Evolutionary conservation across 2,888 invertebrate genomes (phyloP).

Genomic region (Diarsia rubi): DNA sequence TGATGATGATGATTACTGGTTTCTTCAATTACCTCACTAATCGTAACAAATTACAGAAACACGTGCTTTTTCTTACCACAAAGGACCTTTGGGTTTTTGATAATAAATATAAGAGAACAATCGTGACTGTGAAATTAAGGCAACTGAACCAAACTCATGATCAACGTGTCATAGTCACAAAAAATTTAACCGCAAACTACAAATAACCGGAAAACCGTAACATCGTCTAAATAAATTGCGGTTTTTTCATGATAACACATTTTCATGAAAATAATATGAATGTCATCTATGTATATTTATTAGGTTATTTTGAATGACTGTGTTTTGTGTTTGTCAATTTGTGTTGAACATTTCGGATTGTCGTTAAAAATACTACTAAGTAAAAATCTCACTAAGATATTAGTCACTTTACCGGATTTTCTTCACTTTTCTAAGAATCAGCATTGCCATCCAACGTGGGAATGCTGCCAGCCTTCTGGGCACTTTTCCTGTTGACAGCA

Average conservation of each 20-base stretch:
- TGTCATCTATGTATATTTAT: slow-evolving; percentile 7
- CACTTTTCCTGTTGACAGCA: too few species aligned
- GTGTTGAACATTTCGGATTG: background rate
- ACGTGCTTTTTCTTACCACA: background rate
- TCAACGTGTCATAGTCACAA: background rate
- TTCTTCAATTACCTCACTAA: background rate
- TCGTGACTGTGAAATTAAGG: background rate
- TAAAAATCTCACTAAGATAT: too few species aligned
- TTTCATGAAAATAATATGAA: background rate
- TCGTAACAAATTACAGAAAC: background rate
- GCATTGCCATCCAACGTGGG: too few species aligned
- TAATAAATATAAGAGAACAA: background rate
- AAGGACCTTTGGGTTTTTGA: background rate
- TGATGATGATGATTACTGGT: background rate
- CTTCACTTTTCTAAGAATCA: too few species aligned
- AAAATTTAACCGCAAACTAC: slow-evolving; percentile 1
- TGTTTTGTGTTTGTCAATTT: slow-evolving; percentile 1
- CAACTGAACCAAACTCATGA: slow-evolving; percentile 1
- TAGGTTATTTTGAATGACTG: background rate
- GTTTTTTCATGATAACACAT: slow-evolving; percentile 15
- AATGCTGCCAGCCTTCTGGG: too few species aligned
- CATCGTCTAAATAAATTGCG: background rate
- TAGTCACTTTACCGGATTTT: too few species aligned
- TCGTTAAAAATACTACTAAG: background rate
- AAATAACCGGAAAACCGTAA: background rate